These are phyloP conservation scores for Pygoscelis antarcticus DNA, from an alignment of 2,113 vertebrate species.

Conservation along the genomic window DNA sequence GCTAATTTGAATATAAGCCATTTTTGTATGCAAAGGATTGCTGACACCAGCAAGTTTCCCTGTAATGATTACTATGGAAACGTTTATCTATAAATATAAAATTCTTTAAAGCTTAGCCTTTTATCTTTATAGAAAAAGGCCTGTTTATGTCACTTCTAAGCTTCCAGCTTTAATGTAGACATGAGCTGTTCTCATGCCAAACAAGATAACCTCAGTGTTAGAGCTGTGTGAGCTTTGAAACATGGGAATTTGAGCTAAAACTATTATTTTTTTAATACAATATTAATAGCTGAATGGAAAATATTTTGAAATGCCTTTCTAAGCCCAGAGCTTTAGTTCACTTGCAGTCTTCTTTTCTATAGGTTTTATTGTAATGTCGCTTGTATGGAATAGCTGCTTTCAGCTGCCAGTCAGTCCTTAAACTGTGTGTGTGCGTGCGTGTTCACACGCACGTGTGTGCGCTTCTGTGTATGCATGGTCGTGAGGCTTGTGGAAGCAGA, in stretches of 20 bases:
- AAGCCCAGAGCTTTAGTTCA: neutral
- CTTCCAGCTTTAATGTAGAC: slow-evolving; percentile 79
- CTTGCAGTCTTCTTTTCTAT: neutral
- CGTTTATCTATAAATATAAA: slow-evolving; percentile 85
- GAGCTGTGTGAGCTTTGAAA: slow-evolving; percentile 70
- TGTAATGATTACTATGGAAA: slow-evolving; percentile 81
- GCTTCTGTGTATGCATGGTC: too few species aligned
- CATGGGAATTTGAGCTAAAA: slow-evolving; percentile 70
- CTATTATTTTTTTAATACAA: slow-evolving; percentile 73
- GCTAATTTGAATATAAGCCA: slow-evolving; percentile 73
- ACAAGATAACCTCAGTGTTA: slow-evolving; percentile 76
- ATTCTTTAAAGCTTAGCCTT: slow-evolving; percentile 81
- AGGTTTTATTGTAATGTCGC: slow-evolving; percentile 9
- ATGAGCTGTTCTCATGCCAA: slow-evolving; percentile 76
- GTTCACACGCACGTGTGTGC: too few species aligned
- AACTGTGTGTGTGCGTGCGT: neutral
- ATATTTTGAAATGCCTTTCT: slow-evolving; percentile 59
- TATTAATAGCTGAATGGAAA: slow-evolving; percentile 72
- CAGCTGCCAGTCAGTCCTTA: neutral
- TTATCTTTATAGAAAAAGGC: slow-evolving; percentile 81
- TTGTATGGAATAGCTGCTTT: neutral
- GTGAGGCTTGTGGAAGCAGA: neutral
- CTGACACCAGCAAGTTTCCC: slow-evolving; percentile 81
- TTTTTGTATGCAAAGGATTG: slow-evolving; percentile 74
- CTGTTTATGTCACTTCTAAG: slow-evolving; percentile 82